Percentiles rank a stretch among this genome's conserved stretches.
Evolutionary conservation across 2,113 vertebrate species (phyloP).

Genomic region (Mormoops blainvillei): DNA sequence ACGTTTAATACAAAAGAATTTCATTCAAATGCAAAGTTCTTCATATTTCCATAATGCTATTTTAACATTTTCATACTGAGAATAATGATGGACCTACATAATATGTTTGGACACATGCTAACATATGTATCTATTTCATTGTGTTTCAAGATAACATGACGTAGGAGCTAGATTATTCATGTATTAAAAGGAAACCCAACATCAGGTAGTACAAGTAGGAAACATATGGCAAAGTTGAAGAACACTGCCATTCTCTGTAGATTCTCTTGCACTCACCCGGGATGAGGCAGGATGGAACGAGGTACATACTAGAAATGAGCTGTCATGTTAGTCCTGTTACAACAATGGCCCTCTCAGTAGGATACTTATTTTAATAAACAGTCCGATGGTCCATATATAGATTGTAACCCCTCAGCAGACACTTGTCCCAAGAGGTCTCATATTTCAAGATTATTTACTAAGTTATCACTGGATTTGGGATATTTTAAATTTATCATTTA

Average conservation of each 20-base stretch:
- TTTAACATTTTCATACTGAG: neutral
- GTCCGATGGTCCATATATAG: neutral
- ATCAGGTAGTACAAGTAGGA: neutral
- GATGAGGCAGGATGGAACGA: neutral
- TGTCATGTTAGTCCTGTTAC: neutral
- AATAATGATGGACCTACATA: neutral
- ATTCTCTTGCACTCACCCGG: neutral
- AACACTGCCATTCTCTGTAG: neutral
- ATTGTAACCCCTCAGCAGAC: neutral
- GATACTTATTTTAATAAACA: neutral
- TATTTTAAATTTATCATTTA: neutral
- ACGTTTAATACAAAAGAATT: neutral
- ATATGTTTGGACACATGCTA: neutral
- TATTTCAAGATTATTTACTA: neutral
- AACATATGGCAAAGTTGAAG: neutral
- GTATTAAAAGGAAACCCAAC: neutral
- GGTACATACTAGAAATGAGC: neutral
- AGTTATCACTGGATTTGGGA: neutral
- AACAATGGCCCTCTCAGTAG: accelerated
- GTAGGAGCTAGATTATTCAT: neutral
- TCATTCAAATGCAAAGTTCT: neutral
- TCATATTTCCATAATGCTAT: neutral
- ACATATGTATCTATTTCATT: neutral
- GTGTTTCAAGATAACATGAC: neutral
- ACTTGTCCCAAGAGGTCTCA: neutral